A percentile compares a stretch with the other conserved stretches of the same genome.
These are phyloP conservation scores for Nesidiocoris tenuis DNA, from an alignment of 2,888 invertebrate species.

Conservation along the genomic window DNA sequence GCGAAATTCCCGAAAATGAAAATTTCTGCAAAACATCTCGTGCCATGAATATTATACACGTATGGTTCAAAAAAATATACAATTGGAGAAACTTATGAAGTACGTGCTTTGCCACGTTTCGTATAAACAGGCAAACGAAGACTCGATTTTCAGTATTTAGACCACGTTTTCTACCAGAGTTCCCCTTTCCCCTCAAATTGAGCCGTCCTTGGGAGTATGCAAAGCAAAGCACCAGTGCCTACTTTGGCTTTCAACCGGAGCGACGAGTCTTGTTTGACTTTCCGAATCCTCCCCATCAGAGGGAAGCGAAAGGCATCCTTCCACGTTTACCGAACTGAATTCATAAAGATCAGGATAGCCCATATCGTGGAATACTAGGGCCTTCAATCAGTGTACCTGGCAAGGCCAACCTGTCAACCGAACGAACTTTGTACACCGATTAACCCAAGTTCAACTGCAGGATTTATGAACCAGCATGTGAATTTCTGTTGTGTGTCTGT, in stretches of 20 bases:
- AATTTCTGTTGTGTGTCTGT: not conserved
- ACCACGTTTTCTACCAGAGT: not conserved
- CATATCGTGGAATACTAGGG: not conserved
- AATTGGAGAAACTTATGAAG: no score
- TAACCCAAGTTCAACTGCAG: no score
- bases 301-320: not conserved
- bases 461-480: no score
- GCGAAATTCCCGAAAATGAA: no score
- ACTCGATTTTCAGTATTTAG: not conserved
- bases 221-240: not conserved
- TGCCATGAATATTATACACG: no score
- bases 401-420: no score
- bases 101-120: not conserved
- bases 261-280: not conserved
- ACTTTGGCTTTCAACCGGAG: not conserved
- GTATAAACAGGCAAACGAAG: not conserved
- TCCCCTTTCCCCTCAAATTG: not conserved
- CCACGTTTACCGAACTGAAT: not conserved
- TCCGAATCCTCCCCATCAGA: not conserved
- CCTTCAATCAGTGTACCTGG: no score
- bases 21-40: no score
- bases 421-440: no score
- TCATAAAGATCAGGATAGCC: not conserved
- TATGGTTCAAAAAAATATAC: no score
- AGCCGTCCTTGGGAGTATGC: not conserved